Conservation (phyloP, 2,888 invertebrate genomes). For the Leptura quadrifasciata region DNA sequence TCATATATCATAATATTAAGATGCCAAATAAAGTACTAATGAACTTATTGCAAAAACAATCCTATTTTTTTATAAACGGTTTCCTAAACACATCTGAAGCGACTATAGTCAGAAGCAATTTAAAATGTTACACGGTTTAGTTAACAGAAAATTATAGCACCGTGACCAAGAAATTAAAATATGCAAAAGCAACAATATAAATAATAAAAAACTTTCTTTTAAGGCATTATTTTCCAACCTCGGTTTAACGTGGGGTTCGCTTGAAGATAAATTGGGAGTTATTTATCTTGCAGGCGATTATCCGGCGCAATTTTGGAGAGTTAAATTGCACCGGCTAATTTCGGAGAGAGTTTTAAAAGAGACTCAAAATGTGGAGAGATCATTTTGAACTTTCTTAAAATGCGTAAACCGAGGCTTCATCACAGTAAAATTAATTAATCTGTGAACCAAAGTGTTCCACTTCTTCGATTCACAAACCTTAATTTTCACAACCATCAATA, state of each 20-base stretch:
- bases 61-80: slow-evolving; percentile 59
- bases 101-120: slow-evolving; percentile 55
- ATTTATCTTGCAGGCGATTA: slow-evolving; percentile 38
- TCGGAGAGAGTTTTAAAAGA: slow-evolving; percentile 35
- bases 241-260: slow-evolving; percentile 43
- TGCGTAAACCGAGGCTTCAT: slow-evolving; percentile 57
- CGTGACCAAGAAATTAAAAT: slow-evolving; percentile 64
- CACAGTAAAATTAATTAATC: slow-evolving; percentile 64
- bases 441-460: slow-evolving; percentile 67
- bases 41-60: slow-evolving; percentile 64
- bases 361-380: slow-evolving; percentile 59
- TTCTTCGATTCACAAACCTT: slow-evolving; percentile 61
- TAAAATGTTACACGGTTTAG: slow-evolving; percentile 54
- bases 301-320: slow-evolving; percentile 62
- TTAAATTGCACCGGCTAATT: slow-evolving; percentile 47
- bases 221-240: slow-evolving; percentile 60
- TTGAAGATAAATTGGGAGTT: slow-evolving; percentile 54
- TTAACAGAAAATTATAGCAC: slow-evolving; percentile 63
- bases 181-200: slow-evolving; percentile 65
- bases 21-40: slow-evolving; percentile 62
- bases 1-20: slow-evolving; percentile 63
- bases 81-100: slow-evolving; percentile 56
- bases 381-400: slow-evolving; percentile 38
- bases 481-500: slow-evolving; percentile 68
- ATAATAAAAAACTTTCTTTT: slow-evolving; percentile 58